Percentiles rank a stretch among this genome's conserved stretches.
phyloP scores from a whole-genome alignment of 2,888 invertebrate genomes.

The Rhorus exstirpatorius region DNA sequence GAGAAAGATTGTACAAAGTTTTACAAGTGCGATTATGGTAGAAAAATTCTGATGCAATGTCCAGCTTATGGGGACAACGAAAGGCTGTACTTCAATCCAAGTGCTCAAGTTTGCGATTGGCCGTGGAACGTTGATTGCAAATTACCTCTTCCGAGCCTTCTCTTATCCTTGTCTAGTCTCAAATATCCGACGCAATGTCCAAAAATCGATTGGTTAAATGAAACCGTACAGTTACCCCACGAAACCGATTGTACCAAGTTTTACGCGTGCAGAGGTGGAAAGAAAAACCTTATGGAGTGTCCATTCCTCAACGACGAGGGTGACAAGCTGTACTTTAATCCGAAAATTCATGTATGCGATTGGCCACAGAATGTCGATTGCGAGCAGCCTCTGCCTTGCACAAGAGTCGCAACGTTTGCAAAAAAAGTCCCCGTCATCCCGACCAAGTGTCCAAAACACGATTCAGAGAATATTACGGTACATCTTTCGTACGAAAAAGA shows the following conservation, averaged over 20 bases:
- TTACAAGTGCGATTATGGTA: slow-evolving; percentile 62
- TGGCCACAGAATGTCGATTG: slow-evolving; percentile 69
- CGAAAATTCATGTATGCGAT: slow-evolving; percentile 67
- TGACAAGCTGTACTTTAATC: slow-evolving; percentile 33
- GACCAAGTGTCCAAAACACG: slow-evolving; percentile 64
- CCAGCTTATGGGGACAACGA: slow-evolving; percentile 39
- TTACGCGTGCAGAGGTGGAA: slow-evolving; percentile 59
- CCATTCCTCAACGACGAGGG: slow-evolving; percentile 21
- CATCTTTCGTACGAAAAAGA: slow-evolving; percentile 70
- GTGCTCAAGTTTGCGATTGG: slow-evolving; percentile 60
- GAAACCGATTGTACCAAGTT: slow-evolving; percentile 68
- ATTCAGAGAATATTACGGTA: slow-evolving; percentile 27
- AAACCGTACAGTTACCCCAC: slow-evolving; percentile 62
- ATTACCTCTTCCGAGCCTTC: slow-evolving; percentile 66
- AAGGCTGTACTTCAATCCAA: slow-evolving; percentile 28
- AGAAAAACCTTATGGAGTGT: slow-evolving; percentile 43
- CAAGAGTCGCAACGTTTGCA: not conserved
- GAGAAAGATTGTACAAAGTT: slow-evolving; percentile 67
- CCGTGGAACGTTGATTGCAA: slow-evolving; percentile 35
- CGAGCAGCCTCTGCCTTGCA: slow-evolving; percentile 60
- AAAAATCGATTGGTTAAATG: not conserved
- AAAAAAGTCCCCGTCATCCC: not conserved
- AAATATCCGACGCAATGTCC: slow-evolving; percentile 58
- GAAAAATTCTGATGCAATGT: slow-evolving; percentile 47
- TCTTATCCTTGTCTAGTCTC: too few relatives aligned